A percentile compares a stretch with the other conserved stretches of the same genome.
phyloP scores from a whole-genome alignment of 2,113 vertebrate species.

The Helogale parvula region DNA sequence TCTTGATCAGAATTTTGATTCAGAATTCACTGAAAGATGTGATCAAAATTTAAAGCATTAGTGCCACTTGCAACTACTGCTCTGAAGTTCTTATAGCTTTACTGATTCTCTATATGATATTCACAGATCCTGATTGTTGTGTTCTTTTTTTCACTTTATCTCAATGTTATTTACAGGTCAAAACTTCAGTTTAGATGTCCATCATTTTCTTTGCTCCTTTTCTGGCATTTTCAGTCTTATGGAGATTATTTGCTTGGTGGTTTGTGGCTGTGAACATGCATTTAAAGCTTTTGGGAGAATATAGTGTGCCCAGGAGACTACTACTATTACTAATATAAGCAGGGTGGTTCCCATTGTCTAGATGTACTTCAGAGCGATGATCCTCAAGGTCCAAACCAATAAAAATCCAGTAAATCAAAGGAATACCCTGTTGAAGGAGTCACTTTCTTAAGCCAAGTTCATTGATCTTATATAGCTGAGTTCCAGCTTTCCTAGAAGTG shows the following conservation, averaged over 20 bases:
- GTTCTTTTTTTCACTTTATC: background rate
- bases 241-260: background rate
- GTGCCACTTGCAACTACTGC: background rate
- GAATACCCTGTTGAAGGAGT: background rate
- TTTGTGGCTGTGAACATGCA: background rate
- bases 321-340: background rate
- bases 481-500: background rate
- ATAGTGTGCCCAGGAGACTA: background rate
- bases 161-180: background rate
- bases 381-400: background rate
- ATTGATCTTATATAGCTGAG: background rate
- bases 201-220: background rate
- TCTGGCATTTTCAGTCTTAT: background rate
- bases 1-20: background rate
- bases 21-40: background rate
- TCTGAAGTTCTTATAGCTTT: background rate
- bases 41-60: background rate
- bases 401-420: background rate
- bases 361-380: background rate
- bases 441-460: background rate
- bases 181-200: background rate
- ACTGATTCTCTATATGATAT: background rate
- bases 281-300: background rate
- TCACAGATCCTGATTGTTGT: background rate
- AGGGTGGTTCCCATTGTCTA: background rate